Conservation (phyloP, 2,888 invertebrate species). For the Rhingia rostrata region DNA sequence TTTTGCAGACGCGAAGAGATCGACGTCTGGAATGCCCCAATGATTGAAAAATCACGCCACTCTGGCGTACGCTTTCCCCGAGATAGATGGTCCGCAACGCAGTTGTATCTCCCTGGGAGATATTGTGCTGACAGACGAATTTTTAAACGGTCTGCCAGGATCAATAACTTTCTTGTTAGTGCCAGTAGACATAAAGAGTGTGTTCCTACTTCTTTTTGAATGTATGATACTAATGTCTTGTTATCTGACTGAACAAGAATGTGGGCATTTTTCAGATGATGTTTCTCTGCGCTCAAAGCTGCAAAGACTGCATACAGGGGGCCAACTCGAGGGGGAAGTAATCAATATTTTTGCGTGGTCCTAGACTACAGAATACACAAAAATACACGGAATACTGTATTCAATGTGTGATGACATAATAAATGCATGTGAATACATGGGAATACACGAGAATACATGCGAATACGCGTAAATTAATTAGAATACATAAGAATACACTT, state of each 20-base stretch:
- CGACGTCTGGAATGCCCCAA: slow-evolving; percentile 56
- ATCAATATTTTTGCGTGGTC: too few species aligned
- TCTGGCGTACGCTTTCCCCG: slow-evolving; percentile 27
- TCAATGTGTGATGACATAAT: too few species aligned
- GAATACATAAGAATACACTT: too few species aligned
- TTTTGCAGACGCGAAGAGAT: slow-evolving; percentile 53
- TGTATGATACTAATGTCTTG: slow-evolving; percentile 18
- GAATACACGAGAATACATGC: too few species aligned
- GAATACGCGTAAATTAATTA: too few species aligned
- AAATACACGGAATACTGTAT: too few species aligned
- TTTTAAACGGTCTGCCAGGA: slow-evolving; percentile 29
- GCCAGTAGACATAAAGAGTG: slow-evolving; percentile 2
- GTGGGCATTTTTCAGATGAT: slow-evolving; percentile 23
- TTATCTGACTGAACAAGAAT: slow-evolving; percentile 31
- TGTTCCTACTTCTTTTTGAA: slow-evolving; percentile 16
- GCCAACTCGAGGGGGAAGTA: too few species aligned
- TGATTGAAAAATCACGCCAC: slow-evolving; percentile 24
- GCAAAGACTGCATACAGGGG: slow-evolving; percentile 25
- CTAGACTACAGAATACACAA: too few species aligned
- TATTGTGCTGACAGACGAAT: slow-evolving; percentile 44
- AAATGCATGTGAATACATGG: too few species aligned
- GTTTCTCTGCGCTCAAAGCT: slow-evolving; percentile 16
- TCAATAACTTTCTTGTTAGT: slow-evolving; percentile 18
- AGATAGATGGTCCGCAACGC: slow-evolving; percentile 36
- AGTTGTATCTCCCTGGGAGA: slow-evolving; percentile 50